Base-by-base conservation (phyloP, 1,140 invertebrate species). In the Chionoecetes opilio region DNA sequence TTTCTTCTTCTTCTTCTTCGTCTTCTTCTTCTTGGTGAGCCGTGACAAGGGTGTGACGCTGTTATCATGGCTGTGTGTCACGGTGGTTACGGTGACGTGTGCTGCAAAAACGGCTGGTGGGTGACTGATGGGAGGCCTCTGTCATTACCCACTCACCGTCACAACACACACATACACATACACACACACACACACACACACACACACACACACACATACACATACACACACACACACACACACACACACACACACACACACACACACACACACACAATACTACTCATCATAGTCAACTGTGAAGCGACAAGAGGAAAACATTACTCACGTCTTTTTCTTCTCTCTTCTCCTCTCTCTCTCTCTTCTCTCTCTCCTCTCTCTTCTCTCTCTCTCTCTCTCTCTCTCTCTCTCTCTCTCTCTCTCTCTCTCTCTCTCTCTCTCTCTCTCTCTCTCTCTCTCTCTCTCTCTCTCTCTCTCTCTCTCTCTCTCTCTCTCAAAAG, bases 341-440 rank as follows among this genome's bases (percentile, higher is more conserved):
- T 84, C 82, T 84, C 82, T 84, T 26, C n/a, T 26, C n/a, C n/a
- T n/a, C n/a, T n/a, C n/a, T n/a, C n/a, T n/a, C n/a, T n/a, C n/a
- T n/a, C n/a, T n/a, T 82, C 82, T 82, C 82, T 82, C 82, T 82
- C 82, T 82, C 82, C 82, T 82, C 82, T 82, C 82, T 82, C 82
- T 84, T 84, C 82, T 53, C 46, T 53, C 46, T 53, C 46, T 84
- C 82, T 26, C 26, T 84, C 82, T 17, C 26, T 26, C 9, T 26
- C 82, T 26, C 82, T 26, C 9, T 84, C 82, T 84, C 82, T 84
- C 82, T 84, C 82, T 82, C 82, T 82, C 82, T 82, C 82, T 82
- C 82, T 82, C 82, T 82, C 82, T 82, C 82, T 82, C 82, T 82
- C 82, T 82, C 82, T 82, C 82, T 84, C 82, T 84, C 82, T 53